Conservation (phyloP, 92 coral and sea anemone genomes). For the Parazoanthus atlanticus region DNA sequence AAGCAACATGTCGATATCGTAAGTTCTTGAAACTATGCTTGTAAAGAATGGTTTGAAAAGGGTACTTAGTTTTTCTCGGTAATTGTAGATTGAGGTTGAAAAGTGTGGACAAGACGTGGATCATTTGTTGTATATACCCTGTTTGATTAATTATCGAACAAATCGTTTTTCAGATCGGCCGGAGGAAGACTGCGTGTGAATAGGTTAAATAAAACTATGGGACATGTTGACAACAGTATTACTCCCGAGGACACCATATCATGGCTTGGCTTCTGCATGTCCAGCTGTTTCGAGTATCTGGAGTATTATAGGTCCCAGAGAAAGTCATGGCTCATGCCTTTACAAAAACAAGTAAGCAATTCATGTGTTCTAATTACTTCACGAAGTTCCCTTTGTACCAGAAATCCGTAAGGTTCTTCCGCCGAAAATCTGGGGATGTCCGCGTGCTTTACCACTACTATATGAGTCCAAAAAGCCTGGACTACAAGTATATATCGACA, state of each 20-base stretch:
- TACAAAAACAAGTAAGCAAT: neutral
- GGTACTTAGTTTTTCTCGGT: too few relatives aligned
- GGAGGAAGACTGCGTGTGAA: neutral
- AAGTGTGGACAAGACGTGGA: neutral
- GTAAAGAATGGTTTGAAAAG: too few relatives aligned
- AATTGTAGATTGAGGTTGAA: too few relatives aligned
- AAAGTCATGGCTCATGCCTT: neutral
- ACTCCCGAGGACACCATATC: neutral
- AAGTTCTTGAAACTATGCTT: neutral
- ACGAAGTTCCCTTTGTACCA: too few relatives aligned
- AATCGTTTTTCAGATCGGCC: neutral
- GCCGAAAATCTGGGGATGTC: too few relatives aligned
- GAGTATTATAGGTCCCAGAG: neutral
- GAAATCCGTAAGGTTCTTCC: too few relatives aligned
- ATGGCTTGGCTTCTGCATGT: constrained; percentile 18
- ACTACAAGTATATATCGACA: too few relatives aligned
- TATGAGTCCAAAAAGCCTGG: neutral
- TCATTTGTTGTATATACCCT: neutral
- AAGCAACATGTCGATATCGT: neutral
- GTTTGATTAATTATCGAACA: neutral
- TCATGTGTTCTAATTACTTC: neutral
- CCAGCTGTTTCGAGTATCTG: constrained; percentile 34
- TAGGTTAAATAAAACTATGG: neutral
- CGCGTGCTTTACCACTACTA: too few relatives aligned
- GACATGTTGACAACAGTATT: neutral